phyloP scores from a whole-genome alignment of 2,113 vertebrate genomes.

The Larimichthys crocea region DNA sequence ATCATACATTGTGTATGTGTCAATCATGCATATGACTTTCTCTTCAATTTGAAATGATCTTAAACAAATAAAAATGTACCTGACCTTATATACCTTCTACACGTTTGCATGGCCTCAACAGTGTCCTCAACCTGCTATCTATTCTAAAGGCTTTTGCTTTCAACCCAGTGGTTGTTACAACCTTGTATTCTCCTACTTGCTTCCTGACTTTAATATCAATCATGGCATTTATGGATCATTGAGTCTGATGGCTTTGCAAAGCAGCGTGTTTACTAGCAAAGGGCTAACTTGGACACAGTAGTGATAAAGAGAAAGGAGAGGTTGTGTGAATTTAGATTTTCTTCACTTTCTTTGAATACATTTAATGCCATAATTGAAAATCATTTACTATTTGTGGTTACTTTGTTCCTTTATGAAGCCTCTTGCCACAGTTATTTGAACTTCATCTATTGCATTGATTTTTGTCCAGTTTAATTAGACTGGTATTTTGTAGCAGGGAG shows the following conservation, averaged over 20 bases:
- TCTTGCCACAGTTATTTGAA: constrained; percentile 29
- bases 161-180: not conserved
- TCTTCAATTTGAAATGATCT: not conserved
- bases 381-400: constrained; percentile 18
- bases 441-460: constrained; percentile 34
- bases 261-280: not conserved
- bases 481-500: constrained; percentile 22
- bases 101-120: constrained; percentile 3
- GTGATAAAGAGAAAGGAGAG: not conserved
- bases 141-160: not conserved
- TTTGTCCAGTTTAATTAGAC: constrained; percentile 33
- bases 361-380: not conserved
- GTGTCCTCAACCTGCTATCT: constrained; percentile 13
- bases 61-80: not conserved
- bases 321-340: not conserved
- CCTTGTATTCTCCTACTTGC: not conserved
- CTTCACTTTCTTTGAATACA: not conserved
- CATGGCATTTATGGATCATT: constrained; percentile 31
- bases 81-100: not conserved
- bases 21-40: not conserved
- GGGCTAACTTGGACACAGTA: not conserved
- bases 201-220: constrained; percentile 40
- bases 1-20: not conserved
- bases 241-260: constrained; percentile 1
- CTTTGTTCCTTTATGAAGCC: constrained; percentile 14